Base-by-base conservation (phyloP, 2,797 vertebrate genomes). In the Coreius guichenoti region DNA sequence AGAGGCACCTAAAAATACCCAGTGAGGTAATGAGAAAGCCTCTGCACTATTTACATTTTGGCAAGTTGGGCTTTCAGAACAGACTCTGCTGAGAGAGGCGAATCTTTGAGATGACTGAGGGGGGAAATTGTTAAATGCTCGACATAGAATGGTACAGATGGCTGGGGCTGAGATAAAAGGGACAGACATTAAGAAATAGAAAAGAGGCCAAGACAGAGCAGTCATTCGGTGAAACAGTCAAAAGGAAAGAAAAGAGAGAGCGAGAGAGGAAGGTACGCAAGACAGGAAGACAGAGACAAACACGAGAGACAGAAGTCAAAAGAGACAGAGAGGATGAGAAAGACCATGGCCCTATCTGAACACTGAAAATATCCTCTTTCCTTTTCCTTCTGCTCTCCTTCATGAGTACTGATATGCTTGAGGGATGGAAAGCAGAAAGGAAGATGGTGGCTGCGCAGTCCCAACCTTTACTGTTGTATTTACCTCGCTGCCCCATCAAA, bases 1-100 rank as follows among this genome's bases (percentile, higher is more conserved):
- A 93, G 93, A 91, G 90, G 89, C 72, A 86, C 91, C 94, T 95
- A 95, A 94, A 95, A 95, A 94, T 95, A 95, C 92, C 87, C 45
- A 75, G 89, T 95, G 93, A 94, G 93, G 94, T 94, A 93, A 94
- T 93, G 92, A 90, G 93, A 95, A 95, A 94, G 94, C 91, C 92
- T 90, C 89, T 90, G 90, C 92, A 94, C 90, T 94, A 92, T 95
- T 94, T 95, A 94, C 93, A 93, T 93, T 94, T 91, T 93, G 90
- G 79, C 91, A 91, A 92, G 91, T 92, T 92, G 87, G 88, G 23
- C 72, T 82, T 83, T 70, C 54, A 89, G 93, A 80, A 56, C 86
- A 86, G 91, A 86, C 88, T 86, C 81, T 88, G 76, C 89, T 73
- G 82, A 86, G 89, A 86, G 86, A 83, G 89, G 81, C 84, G 87